A percentile compares a stretch with the other conserved stretches of the same genome.
phyloP scores from a whole-genome alignment of 1,140 invertebrate genomes.

The Pectinophora gossypiella region DNA sequence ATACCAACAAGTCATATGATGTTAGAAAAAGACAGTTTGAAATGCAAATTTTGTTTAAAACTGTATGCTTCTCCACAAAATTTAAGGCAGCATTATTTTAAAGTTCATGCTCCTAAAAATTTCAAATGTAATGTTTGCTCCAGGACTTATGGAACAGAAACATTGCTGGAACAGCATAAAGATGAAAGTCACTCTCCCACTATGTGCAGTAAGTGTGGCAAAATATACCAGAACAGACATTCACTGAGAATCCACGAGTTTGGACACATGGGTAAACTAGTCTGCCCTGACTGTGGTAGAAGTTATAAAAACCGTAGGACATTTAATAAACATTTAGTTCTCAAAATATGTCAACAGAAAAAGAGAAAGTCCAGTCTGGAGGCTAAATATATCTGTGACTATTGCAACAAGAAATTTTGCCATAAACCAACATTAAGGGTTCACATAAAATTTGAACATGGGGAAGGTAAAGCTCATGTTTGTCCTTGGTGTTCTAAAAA shows the following conservation, averaged over 20 bases:
- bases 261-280: not conserved
- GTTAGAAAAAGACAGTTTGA: not conserved
- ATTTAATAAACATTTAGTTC: not conserved
- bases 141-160: not conserved
- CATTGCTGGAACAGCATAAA: not conserved
- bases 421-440: not conserved
- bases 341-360: not conserved
- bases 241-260: not conserved
- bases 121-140: not conserved
- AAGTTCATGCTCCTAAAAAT: slow-evolving; percentile 1
- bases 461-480: not conserved
- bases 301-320: not conserved
- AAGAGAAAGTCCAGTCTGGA: not conserved
- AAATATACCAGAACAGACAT: not conserved
- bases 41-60: not conserved
- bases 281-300: not conserved
- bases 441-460: not conserved
- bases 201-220: not conserved
- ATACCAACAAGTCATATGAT: not conserved
- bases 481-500: not conserved
- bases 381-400: not conserved
- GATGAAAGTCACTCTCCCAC: not conserved
- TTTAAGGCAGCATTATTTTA: not conserved
- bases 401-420: not conserved
- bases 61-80: not conserved